Percentiles rank a stretch among this genome's conserved stretches.
Conservation (phyloP, 2,113 vertebrate species). For the Motacilla tschutschensis region DNA sequence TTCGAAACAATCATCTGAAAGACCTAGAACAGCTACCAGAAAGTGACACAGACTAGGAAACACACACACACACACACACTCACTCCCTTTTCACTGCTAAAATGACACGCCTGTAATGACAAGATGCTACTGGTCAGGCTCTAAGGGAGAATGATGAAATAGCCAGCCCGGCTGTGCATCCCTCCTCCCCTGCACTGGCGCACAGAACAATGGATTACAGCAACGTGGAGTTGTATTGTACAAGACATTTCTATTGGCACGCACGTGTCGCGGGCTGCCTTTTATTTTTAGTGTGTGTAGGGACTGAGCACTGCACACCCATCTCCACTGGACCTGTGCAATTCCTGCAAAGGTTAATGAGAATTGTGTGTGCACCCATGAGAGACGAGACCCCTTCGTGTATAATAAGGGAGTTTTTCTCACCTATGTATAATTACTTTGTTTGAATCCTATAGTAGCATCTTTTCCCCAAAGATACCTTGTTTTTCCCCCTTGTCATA, state of each 20-base stretch:
- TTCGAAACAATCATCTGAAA: background rate
- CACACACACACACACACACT: rapidly evolving
- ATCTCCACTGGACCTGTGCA: background rate
- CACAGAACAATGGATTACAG: background rate
- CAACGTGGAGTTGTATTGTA: background rate
- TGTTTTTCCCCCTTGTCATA: slow-evolving; percentile 51
- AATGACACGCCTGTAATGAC: background rate
- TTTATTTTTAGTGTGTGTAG: background rate
- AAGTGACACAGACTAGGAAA: background rate
- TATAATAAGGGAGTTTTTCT: slow-evolving; percentile 36
- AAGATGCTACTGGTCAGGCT: background rate
- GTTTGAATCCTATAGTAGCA: slow-evolving; percentile 30
- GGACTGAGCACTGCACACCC: background rate
- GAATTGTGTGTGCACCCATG: background rate
- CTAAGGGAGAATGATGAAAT: slow-evolving; percentile 20
- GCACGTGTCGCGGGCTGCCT: background rate
- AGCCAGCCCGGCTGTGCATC: background rate
- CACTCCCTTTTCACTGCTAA: background rate
- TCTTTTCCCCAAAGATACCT: slow-evolving; percentile 67
- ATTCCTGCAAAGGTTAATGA: slow-evolving; percentile 45
- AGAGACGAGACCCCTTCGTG: background rate
- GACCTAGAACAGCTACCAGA: background rate
- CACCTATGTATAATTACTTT: slow-evolving; percentile 48
- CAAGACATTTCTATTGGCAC: background rate
- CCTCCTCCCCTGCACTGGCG: slow-evolving; percentile 1